Evolutionary conservation across 2,797 vertebrate species (phyloP).

Genomic region (Cyclura pinguis): DNA sequence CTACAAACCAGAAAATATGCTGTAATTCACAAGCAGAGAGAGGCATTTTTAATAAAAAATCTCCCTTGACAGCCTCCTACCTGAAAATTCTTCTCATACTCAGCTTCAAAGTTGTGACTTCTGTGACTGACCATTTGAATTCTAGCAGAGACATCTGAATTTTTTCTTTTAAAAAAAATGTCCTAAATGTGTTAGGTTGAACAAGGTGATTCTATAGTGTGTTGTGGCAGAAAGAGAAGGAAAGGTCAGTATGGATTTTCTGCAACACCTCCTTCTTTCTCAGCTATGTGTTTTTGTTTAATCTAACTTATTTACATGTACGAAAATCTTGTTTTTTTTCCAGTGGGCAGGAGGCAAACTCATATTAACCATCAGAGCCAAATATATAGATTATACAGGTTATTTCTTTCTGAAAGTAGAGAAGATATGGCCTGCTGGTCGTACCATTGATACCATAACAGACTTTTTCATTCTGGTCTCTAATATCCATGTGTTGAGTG

Average conservation of each 20-base stretch:
- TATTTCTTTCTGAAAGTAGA: not conserved
- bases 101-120: conserved; percentile 1
- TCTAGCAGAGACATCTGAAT: not conserved
- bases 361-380: too few species aligned
- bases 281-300: rapidly evolving
- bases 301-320: rapidly evolving
- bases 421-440: not conserved
- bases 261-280: not conserved
- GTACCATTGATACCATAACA: not conserved
- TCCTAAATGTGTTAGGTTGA: not conserved
- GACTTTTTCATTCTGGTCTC: not conserved
- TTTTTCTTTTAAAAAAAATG: rapidly evolving
- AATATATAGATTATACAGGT: not conserved
- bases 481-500: not conserved
- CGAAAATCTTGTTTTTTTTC: too few species aligned
- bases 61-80: not conserved
- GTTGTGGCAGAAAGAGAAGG: not conserved
- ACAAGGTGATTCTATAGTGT: rapidly evolving
- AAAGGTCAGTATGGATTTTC: not conserved
- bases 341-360: too few species aligned
- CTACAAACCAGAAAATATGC: not conserved
- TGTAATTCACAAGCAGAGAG: conserved; percentile 29
- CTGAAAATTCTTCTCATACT: not conserved
- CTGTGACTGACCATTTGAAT: conserved; percentile 3
- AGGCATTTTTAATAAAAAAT: conserved; percentile 19